These are phyloP conservation scores for Trichogramma dendrolimi DNA, from an alignment of 2,888 invertebrate species.

Conservation along the genomic window DNA sequence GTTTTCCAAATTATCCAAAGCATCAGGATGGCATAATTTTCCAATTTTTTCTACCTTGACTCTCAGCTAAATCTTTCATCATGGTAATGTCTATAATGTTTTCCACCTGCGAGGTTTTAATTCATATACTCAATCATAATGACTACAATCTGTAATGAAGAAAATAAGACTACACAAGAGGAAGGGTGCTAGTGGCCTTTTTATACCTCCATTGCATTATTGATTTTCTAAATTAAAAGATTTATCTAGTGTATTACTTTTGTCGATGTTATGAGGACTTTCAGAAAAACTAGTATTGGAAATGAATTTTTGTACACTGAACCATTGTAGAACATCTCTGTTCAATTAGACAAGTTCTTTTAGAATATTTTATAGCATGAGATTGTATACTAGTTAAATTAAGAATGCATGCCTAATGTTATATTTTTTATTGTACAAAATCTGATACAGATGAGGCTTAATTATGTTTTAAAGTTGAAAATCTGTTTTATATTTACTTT, in stretches of 20 bases:
- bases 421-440: conserved; percentile 16
- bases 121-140: conserved; percentile 1
- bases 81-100: conserved; percentile 6
- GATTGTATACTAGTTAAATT: conserved; percentile 21
- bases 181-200: conserved; percentile 22
- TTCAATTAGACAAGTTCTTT: neutral
- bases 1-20: conserved; percentile 98
- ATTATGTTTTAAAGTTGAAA: conserved; percentile 12
- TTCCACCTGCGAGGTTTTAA: conserved; percentile 17
- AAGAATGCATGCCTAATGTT: conserved; percentile 14
- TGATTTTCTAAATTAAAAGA: conserved; percentile 11
- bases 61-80: conserved; percentile 11
- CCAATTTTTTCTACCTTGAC: neutral
- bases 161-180: conserved; percentile 17
- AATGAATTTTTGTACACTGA: too few relatives aligned
- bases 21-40: conserved; percentile 65
- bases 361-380: conserved; percentile 16
- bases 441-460: conserved; percentile 15
- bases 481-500: conserved; percentile 6
- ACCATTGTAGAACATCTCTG: too few relatives aligned
- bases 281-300: too few relatives aligned
- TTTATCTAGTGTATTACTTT: neutral
- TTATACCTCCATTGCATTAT: conserved; percentile 19
- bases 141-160: conserved; percentile 13
- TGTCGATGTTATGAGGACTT: too few relatives aligned